These are phyloP conservation scores for Olivierus martensii DNA, from an alignment of 1,140 invertebrate species.

Conservation along the genomic window DNA sequence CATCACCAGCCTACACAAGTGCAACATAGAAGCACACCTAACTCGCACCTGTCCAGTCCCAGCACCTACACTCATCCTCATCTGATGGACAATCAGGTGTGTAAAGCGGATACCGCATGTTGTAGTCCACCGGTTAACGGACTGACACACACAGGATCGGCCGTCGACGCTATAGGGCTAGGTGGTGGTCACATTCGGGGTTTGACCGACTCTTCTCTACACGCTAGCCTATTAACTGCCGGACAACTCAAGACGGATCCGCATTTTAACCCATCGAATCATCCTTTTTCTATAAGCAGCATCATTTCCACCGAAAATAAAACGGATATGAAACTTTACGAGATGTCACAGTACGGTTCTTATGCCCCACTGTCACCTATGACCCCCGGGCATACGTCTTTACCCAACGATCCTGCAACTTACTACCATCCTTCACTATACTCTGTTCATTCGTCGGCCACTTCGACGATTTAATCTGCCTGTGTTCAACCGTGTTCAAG, in stretches of 20 bases:
- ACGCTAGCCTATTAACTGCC: conserved; percentile 20
- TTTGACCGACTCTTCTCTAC: conserved; percentile 14
- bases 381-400: conserved; percentile 34
- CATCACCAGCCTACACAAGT: conserved; percentile 30
- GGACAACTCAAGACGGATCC: conserved; percentile 25
- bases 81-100: conserved; percentile 4
- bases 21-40: conserved; percentile 9
- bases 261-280: conserved; percentile 43
- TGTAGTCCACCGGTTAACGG: conserved; percentile 20
- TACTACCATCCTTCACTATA: conserved; percentile 17
- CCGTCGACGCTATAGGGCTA: background rate
- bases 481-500: too few species aligned
- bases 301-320: conserved; percentile 59
- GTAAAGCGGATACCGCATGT: conserved; percentile 22
- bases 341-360: conserved; percentile 41
- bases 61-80: conserved; percentile 16
- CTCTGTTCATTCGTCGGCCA: conserved; percentile 14
- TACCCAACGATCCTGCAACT: conserved; percentile 39
- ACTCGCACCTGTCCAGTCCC: conserved; percentile 23
- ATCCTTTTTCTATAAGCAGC: conserved; percentile 88
- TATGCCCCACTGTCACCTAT: conserved; percentile 27
- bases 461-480: background rate
- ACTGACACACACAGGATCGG: background rate
- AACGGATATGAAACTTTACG: conserved; percentile 40
- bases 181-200: too few species aligned